phyloP scores from a whole-genome alignment of 2,797 vertebrate genomes.

The Pipistrellus nathusii region DNA sequence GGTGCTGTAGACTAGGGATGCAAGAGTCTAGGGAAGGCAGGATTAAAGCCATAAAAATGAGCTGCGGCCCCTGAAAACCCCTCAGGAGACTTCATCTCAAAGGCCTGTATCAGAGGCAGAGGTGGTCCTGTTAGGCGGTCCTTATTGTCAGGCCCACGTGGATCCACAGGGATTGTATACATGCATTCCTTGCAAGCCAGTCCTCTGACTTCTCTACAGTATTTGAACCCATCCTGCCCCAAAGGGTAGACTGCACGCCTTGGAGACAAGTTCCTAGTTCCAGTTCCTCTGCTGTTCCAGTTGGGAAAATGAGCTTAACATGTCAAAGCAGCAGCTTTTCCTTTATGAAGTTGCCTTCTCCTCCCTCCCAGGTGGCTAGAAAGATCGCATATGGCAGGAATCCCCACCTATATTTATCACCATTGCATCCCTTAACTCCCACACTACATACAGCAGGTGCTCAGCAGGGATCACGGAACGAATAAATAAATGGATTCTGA shows the following conservation, averaged over 20 bases:
- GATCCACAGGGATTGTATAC: not conserved
- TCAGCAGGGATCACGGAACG: not conserved
- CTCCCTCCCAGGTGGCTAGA: not conserved
- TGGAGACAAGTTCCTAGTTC: not conserved
- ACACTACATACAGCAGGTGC: not conserved
- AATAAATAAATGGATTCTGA: not conserved
- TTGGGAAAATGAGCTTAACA: not conserved
- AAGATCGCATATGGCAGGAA: not conserved
- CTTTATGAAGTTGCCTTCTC: not conserved
- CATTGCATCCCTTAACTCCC: not conserved
- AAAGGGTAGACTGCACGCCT: not conserved
- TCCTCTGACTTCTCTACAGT: not conserved
- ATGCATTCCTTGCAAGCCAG: not conserved
- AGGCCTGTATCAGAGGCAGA: not conserved
- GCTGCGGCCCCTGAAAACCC: not conserved
- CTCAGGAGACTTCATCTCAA: not conserved
- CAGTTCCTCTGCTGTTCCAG: not conserved
- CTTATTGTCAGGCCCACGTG: not conserved
- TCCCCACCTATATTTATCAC: not conserved
- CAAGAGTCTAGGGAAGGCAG: not conserved
- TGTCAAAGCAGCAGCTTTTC: not conserved
- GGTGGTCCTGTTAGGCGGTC: too few relatives aligned
- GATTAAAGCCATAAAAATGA: not conserved
- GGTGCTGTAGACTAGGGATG: not conserved
- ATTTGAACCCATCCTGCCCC: not conserved